Conservation (phyloP, 2,888 invertebrate species). For the Catocala sponsa region DNA sequence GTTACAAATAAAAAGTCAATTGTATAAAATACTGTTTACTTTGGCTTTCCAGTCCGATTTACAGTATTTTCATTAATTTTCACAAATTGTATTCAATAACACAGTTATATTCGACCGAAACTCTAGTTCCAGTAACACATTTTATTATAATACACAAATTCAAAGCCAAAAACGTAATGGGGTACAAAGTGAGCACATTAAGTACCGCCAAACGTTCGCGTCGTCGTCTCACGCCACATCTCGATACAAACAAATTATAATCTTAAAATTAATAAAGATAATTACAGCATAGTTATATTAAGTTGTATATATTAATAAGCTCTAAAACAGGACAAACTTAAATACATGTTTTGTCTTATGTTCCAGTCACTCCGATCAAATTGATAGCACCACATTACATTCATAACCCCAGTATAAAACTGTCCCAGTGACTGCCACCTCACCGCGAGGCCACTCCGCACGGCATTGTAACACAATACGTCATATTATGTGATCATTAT, state of each 20-base stretch:
- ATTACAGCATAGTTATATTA: constrained; percentile 83
- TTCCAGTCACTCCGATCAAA: constrained; percentile 78
- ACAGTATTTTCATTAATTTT: constrained; percentile 83
- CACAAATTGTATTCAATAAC: constrained; percentile 82
- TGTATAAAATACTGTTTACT: constrained; percentile 87
- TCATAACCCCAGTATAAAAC: constrained; percentile 64
- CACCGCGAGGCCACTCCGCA: constrained; percentile 36
- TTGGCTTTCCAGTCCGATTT: constrained; percentile 87
- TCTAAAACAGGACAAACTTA: constrained; percentile 86
- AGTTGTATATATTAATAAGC: constrained; percentile 86
- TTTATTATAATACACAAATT: constrained; percentile 78
- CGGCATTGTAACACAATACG: constrained; percentile 42
- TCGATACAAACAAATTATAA: constrained; percentile 69
- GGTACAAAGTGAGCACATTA: constrained; percentile 49
- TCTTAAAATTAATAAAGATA: constrained; percentile 84
- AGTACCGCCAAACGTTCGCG: constrained; percentile 53
- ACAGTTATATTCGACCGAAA: constrained; percentile 81
- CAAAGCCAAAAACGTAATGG: constrained; percentile 68
- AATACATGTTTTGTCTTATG: constrained; percentile 78
- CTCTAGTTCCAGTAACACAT: constrained; percentile 73
- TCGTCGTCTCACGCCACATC: constrained; percentile 48
- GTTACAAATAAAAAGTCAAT: constrained; percentile 55
- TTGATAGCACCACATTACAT: constrained; percentile 83
- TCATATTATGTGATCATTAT: constrained; percentile 25
- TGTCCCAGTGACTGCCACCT: constrained; percentile 70